Evolutionary conservation across 1,140 invertebrate species (phyloP), one percentile per base, ranked within the genome.

Genomic region (Drosophila kepulauana): DNA sequence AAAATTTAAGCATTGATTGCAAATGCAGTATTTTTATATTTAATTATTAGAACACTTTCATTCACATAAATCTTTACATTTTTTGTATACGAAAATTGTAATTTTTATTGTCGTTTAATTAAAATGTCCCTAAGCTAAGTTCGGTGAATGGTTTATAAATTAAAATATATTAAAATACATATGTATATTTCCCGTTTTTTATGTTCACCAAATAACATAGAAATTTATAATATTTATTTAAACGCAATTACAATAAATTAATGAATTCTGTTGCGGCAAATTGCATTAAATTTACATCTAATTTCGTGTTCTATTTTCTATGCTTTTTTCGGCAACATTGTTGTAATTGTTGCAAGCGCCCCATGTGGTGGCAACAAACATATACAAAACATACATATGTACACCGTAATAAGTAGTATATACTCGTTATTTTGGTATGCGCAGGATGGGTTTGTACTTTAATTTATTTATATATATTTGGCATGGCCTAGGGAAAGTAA

Each of bases 401-500:
- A 33, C 13, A 52, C 20, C 20, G 13, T 38, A 57, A 57, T 30
- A 8, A 10, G 48, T 33, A 25, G n/a, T 20, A 8, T 28, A 28
- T 54, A 16, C 48, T 35, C 43, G n/a, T 28, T 8, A 15, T 11
- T 33, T 33, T 30, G 28, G 58, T 51, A 20, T 63, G 62, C 13
- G 52, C 41, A 15, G 38, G 15, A 10, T 49, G 67, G 48, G 20
- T 25, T 70, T 82, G 74, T 66, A 82, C 79, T 78, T 88, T 89
- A 88, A 88, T 88, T 88, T 88, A 88, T 88, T 88, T 89, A 89
- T 88, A 88, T 70, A 77, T 74, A 80, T 38, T 48, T 70, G 45
- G n/a, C 45, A 7, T 43, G 62, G 35, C 25, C 63, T 74, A 49
- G 58, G 51, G 65, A 74, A 86, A 81, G 71, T 73, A 61, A 75